Evolutionary conservation across 2,888 invertebrate species (phyloP), one percentile per base, ranked within the genome.

Genomic region (Cryptus viduatorius): DNA sequence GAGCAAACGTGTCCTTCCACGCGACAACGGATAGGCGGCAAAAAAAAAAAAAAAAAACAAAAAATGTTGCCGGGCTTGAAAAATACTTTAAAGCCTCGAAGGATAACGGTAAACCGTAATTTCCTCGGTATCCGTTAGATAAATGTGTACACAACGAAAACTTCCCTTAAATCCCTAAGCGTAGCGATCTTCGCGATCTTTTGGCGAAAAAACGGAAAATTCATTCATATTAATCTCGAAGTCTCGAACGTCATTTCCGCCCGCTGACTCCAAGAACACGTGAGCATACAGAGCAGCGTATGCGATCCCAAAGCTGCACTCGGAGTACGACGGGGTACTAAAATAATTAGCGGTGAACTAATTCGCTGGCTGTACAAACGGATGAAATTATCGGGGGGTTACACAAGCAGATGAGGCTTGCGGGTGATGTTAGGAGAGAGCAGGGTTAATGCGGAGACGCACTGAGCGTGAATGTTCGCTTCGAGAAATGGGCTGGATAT

Each of bases 1-100:
- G 46, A 64, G 61, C 73, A 79, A 77, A 80, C 44, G 29, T 83
- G n/a, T 80, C 50, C n/a, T 53, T 61, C 10, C 46, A 42, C n/a
- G 48, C 73, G 59, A 67, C 37, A 67, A 46, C 31, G 12, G 24
- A 46, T 19, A 65, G 31, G 44, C 37, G 65, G 29, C 16, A 44
- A 59, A 68, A 48, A 48, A 29, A 29, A 48, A 65, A 61, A 29
- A 24, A 24, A 24, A 24, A 50, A 46, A 29, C n/a, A 19, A 24
- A 53, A 19, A 75, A 75, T 12, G 50, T 64, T 37, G 16, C 19
- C 29, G 69, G 14, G 69, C 81, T 53, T 71, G 81, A 69, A 76
- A 71, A 76, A 76, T 71, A 76, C 19, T 64, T 56, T 53, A 56
- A 53, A 46, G 53, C 69, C 69, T 37, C 53, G 75, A 80, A 59